Percentiles rank a stretch among this genome's conserved stretches.
Evolutionary conservation across 2,797 vertebrate species (phyloP).

Genomic region (Morus bassanus): DNA sequence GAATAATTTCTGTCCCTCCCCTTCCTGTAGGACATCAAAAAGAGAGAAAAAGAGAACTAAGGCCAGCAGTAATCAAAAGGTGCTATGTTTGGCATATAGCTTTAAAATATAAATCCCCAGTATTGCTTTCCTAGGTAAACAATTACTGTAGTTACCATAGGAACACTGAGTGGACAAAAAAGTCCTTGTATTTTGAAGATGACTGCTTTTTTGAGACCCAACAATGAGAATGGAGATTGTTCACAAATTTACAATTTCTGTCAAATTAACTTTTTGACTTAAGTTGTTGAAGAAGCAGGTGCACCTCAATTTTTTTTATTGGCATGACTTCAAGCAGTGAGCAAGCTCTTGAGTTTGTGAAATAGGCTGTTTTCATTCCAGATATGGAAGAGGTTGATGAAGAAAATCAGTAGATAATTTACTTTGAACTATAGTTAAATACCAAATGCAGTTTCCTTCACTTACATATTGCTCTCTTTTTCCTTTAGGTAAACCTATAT

Average conservation of each 20-base stretch:
- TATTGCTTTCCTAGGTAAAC: neutral
- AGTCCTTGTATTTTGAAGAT: neutral
- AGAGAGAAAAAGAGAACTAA: neutral
- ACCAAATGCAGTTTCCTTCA: neutral
- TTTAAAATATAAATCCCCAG: neutral
- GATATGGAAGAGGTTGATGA: neutral
- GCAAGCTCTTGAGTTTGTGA: neutral
- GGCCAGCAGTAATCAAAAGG: neutral
- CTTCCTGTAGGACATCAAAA: neutral
- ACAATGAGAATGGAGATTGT: neutral
- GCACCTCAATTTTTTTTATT: neutral
- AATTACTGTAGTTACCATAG: conserved; percentile 15
- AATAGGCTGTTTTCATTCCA: neutral
- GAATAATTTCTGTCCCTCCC: neutral
- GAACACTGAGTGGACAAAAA: neutral
- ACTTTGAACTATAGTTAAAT: neutral
- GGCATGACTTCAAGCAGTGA: neutral
- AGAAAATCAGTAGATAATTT: neutral
- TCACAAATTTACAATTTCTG: neutral
- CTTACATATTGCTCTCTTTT: neutral
- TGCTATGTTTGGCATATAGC: neutral
- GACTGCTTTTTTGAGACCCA: neutral
- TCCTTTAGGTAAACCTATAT: neutral
- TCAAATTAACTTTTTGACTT: neutral
- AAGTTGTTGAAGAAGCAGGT: neutral